Percentiles rank a stretch among this genome's conserved stretches.
Evolutionary conservation across 2,888 invertebrate species (phyloP).

Genomic region (Hypselothyrea guttata): DNA sequence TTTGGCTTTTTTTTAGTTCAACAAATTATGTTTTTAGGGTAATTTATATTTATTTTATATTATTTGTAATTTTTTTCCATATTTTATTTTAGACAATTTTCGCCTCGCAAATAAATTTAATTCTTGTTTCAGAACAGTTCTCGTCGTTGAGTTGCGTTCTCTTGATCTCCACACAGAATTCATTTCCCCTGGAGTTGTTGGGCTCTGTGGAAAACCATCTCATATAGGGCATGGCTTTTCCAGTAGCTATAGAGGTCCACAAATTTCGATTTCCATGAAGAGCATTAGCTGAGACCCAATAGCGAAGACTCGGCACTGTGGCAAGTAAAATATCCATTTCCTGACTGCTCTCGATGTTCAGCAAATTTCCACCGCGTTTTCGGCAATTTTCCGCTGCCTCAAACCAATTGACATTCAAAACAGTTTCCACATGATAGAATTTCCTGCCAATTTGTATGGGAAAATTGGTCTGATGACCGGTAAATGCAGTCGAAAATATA

Average conservation of each 20-base stretch:
- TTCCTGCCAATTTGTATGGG: constrained; percentile 37
- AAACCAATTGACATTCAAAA: constrained; percentile 13
- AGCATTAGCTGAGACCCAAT: constrained; percentile 32
- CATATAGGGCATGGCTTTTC: not conserved
- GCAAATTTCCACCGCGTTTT: constrained; percentile 30
- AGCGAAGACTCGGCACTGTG: not conserved
- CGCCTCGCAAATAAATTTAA: not conserved
- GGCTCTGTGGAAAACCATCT: constrained; percentile 1
- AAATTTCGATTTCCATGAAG: not conserved
- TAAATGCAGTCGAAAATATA: no score
- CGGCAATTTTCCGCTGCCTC: constrained; percentile 29
- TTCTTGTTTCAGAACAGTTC: not conserved
- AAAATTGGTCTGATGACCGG: no score
- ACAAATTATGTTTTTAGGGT: no score
- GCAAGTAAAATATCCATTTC: constrained; percentile 29
- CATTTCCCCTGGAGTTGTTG: not conserved
- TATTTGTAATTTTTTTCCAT: no score
- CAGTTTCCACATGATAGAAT: constrained; percentile 15
- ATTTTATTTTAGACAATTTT: not conserved
- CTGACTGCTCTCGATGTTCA: constrained; percentile 25
- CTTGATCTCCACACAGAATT: not conserved
- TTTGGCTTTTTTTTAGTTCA: no score
- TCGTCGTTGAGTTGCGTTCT: not conserved
- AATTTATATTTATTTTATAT: no score
- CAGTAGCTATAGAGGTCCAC: not conserved